Percentiles rank a stretch among this genome's conserved stretches.
Conservation (phyloP, 2,888 invertebrate species). For the Limnephilus rhombicus region DNA sequence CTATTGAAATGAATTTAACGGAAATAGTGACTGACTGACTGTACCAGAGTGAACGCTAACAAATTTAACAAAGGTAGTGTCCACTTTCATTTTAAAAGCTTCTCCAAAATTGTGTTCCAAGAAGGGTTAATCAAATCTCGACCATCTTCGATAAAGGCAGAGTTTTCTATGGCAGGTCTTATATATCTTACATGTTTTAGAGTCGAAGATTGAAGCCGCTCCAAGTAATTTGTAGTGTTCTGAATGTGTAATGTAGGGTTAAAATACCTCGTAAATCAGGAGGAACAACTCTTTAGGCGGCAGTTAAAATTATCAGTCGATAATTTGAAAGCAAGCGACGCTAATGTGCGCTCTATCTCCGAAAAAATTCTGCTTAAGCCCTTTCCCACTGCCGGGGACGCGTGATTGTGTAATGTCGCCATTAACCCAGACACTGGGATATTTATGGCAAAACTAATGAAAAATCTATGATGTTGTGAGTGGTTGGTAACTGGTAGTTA, state of each 20-base stretch:
- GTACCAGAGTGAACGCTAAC: not conserved
- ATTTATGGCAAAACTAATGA: constrained; percentile 54
- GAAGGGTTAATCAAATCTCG: not conserved
- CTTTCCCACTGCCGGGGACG: constrained; percentile 50
- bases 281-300: constrained; percentile 48
- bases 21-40: not conserved
- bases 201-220: not conserved
- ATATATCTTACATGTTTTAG: not conserved
- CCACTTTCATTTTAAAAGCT: not conserved
- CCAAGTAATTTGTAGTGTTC: not conserved
- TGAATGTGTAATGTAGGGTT: not conserved
- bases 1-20: not conserved
- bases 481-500: not conserved
- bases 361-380: constrained; percentile 56
- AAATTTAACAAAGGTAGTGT: not conserved
- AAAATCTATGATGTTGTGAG: constrained; percentile 35
- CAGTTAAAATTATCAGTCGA: constrained; percentile 51
- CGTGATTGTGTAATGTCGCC: constrained; percentile 62
- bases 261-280: constrained; percentile 28
- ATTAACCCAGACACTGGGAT: constrained; percentile 40
- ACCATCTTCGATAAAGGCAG: not conserved
- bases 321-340: constrained; percentile 46
- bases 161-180: not conserved
- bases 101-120: not conserved
- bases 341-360: constrained; percentile 55